Percentiles rank a stretch among this genome's conserved stretches.
These are phyloP conservation scores for Sarcophaga caerulescens DNA, from an alignment of 2,888 invertebrate genomes.

Conservation along the genomic window DNA sequence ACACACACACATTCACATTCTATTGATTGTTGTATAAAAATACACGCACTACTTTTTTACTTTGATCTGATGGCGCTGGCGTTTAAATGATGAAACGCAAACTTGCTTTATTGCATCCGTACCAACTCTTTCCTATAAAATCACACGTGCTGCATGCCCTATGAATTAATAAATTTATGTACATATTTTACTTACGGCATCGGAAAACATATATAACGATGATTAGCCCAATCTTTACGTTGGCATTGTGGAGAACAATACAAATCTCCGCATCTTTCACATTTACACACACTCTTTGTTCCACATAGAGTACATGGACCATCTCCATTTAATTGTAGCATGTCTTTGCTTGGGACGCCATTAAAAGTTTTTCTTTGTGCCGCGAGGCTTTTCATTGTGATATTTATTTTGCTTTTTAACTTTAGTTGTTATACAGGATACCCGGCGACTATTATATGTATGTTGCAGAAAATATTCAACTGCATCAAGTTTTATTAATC, in stretches of 20 bases:
- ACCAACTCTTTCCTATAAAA: no score
- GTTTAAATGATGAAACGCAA: no score
- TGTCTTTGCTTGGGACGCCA: neutral
- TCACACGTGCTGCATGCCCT: no score
- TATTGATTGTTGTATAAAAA: no score
- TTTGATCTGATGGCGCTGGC: no score
- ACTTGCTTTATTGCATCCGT: no score
- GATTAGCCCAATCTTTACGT: constrained; percentile 71
- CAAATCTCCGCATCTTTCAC: constrained; percentile 72
- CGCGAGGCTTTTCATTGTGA: neutral
- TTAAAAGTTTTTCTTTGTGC: neutral
- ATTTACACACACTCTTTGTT: constrained; percentile 65
- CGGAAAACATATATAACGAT: constrained; percentile 73
- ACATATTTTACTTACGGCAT: constrained; percentile 72
- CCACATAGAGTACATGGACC: constrained; percentile 69
- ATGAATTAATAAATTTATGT: no score
- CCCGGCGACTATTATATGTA: no score
- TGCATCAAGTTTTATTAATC: no score
- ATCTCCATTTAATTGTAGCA: neutral
- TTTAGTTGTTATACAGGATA: neutral
- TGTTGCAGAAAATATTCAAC: no score
- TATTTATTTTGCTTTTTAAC: neutral
- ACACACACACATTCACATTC: no score
- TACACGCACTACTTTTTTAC: no score
- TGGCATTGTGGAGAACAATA: constrained; percentile 73